Base-by-base conservation (phyloP, 2,888 invertebrate genomes). In the Patella depressa region DNA sequence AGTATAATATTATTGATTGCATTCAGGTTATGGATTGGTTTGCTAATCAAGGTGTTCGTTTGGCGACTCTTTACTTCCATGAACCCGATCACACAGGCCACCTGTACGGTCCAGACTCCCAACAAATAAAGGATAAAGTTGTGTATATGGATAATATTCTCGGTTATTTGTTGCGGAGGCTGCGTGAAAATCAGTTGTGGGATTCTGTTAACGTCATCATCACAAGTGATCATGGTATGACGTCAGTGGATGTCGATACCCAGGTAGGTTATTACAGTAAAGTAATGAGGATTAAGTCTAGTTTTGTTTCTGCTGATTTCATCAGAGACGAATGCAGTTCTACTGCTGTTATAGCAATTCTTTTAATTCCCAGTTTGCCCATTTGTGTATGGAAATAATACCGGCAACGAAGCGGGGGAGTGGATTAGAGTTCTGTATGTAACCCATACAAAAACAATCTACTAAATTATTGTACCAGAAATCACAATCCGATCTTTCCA, bases 21-120 rank as follows among this genome's bases (percentile, higher is more conserved):
- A 24, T 11, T 24, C 65, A 65, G 65, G 65, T 65, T 1, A 91
- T 95, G 45, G 90, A 92, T 9, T 89, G 88, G 89, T 78, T 90
- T 45, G 74, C 79, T 11, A 72, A 82, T 15, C 80, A 83, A 4
- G 72, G 75, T n/a, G 84, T 82, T 12, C 82, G 86, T 74, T 75
- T 89, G 9, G 88, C 79, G 2, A 79, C 85, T 15, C 53, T 89
- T 4, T 89, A 90, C 79, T 87, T 88, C 78, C 80, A 86, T 53
- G 88, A 89, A 76, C 89, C 89, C 0, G 89, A 89, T 75, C 17
- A 24, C 9, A 84, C 84, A 0, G 88, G 89, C 0, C 90, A 90
- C 73, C 69, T 3, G 0, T 85, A 76, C 71, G 90, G 89, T 53
- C 88, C 89, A 2, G 81, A 86, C 65, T 85, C 86, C 0, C 54